Evolutionary conservation across 2,797 vertebrate genomes (phyloP).

Genomic region (Danio aesculapii): DNA sequence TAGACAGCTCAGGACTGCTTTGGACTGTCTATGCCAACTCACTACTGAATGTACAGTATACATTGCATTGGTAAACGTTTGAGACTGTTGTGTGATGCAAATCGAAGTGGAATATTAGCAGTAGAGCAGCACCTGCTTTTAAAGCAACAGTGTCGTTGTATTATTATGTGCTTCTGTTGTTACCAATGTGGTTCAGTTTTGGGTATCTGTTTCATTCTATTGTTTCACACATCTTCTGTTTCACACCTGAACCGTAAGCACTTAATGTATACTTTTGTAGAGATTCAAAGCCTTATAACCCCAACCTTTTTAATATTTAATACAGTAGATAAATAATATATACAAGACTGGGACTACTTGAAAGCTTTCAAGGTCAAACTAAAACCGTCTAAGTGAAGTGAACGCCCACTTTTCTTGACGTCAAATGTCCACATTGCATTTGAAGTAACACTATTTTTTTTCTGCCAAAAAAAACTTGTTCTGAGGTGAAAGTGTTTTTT

Average conservation of each 20-base stretch:
- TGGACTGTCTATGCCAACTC: not conserved
- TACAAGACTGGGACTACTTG: not conserved
- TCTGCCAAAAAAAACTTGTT: not conserved
- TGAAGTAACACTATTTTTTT: not conserved
- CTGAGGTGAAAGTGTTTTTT: not conserved
- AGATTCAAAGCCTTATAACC: not conserved
- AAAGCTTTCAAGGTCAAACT: not conserved
- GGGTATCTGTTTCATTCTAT: not conserved
- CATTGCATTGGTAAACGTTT: not conserved
- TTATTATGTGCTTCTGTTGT: constrained; percentile 14
- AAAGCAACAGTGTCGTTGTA: not conserved
- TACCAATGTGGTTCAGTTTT: not conserved
- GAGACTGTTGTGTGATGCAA: not conserved
- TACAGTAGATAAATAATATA: not conserved
- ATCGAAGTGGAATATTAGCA: not conserved
- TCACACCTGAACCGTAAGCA: not conserved
- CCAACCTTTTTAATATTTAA: not conserved
- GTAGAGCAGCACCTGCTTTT: not conserved
- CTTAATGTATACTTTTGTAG: not conserved
- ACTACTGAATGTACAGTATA: constrained; percentile 15
- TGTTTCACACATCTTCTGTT: not conserved
- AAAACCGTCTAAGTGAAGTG: not conserved
- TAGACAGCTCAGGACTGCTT: not conserved
- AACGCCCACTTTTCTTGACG: not conserved
- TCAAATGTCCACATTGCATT: not conserved